Evolutionary conservation across 2,113 vertebrate species (phyloP), one percentile per base, ranked within the genome.

Genomic region (Mesoclemmys tuberculata): DNA sequence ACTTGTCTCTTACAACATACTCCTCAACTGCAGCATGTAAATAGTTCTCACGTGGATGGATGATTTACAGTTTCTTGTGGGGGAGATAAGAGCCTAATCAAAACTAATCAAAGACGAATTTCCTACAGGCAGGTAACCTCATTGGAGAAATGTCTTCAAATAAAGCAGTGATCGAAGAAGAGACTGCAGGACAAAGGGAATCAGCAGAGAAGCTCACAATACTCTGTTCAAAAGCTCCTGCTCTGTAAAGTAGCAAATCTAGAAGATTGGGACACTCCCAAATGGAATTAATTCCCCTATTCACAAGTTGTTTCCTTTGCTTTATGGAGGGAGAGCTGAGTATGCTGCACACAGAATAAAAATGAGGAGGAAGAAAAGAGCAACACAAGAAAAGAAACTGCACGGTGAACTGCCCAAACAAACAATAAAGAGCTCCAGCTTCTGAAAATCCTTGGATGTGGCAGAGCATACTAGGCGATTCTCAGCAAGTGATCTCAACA

Each of bases 271-370:
- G 89, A 91, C 93, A 92, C 84, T 96, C 97, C 97, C 35, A 81
- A 95, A 51, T 21, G 88, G 93, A 92, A 92, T 71, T 38, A 38
- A 68, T 27, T 96, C 93, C 88, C 78, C 85, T 94, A 96, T 95
- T 97, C 95, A 94, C 56, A 87, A 95, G 93, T 84, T 97, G 52
- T 82, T 94, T 94, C 91, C 89, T 93, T 96, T 97, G 96, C 95
- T 96, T 58, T 90, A 82, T 87, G 89, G 48, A 96, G 14, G 84
- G 87, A 91, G 91, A 95, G 95, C 94, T 94, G 93, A 94, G 74
- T 2, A 80, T 80, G 90, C 89, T 94, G 94, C 87, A 78, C 54
- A 19, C 78, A 78, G 95, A 97, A 97, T 95, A 85, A 95, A 94
- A 96, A 97, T 96, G 93, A 97, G 90, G 80, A 96, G 35, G 64